Evolutionary conservation across 2,888 invertebrate species (phyloP), one percentile per base, ranked within the genome.

Genomic region (Lottia scabra): DNA sequence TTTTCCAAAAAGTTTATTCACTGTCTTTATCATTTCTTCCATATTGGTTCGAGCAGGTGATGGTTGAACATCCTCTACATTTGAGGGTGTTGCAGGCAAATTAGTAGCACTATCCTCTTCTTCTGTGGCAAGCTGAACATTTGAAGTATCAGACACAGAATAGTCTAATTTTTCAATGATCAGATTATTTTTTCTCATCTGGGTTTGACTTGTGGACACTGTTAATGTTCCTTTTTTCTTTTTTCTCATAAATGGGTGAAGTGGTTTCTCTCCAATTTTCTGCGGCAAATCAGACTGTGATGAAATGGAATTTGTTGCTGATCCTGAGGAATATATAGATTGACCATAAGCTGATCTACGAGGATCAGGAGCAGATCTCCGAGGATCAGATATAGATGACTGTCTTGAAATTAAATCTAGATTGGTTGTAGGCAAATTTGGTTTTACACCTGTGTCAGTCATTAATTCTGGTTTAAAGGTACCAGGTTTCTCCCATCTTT

Each of bases 21-120:
- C 70, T 10, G 66, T 70, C 16, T 66, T 66, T 5, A 70, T 65
- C 70, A 70, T 70, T 27, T 65, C 46, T 38, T 66, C 44, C 65
- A 70, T 70, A 65, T 70, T 56, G 48, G 70, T 23, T 56, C 23
- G 19, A 56, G 19, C 23, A 56, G 19, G 12, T 23, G 23, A 19
- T 23, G 56, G 23, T 56, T 56, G 19, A n/a, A 23, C 10, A 12
- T 56, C 13, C 19, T 56, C 56, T 3, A 15, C 56, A 19, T 23
- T 23, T 13, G 56, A 23, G 8, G 56, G 19, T 56, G 56, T 19
- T 0, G 1, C 56, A 0, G 56, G 56, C 38, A 38, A 38, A 38
- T 38, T 38, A 38, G 38, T 38, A 2, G 8, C 1, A 38, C 5
- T 38, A 10, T 38, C 38, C 8, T 38, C 38, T 56, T 56, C 56